Evolutionary conservation across 2,113 vertebrate genomes (phyloP), one percentile per base, ranked within the genome.

Genomic region (Chaetodon trifascialis): DNA sequence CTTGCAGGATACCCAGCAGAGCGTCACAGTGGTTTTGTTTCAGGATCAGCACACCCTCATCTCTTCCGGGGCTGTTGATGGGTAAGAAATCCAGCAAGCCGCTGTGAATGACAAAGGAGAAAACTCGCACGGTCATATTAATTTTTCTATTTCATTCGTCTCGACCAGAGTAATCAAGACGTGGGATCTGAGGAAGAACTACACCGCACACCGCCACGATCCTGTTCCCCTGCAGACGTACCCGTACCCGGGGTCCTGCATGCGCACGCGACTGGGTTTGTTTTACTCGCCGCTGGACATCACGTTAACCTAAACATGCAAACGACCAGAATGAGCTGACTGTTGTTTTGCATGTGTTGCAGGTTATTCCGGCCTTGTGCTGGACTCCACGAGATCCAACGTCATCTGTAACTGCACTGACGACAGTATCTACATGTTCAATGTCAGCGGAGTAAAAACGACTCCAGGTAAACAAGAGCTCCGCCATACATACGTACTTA

Each of bases 141-240:
- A 42, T 52, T 46, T 42, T 67, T 52, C 21, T 62, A 34, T 12
- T 7, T 67, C 0, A 4, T n/a, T 76, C 65, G 82, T 91, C 47
- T 54, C 0, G 87, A 93, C 66, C 92, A 99, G 98, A 12, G 94
- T 96, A n/a, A 95, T 99, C 89, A 99, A 99, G 87, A 92, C 98
- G 56, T 99, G 98, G 98, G 98, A 99, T 90, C 85, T 99, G 79
- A 96, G 98, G 67, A 99, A 97, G 91, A 98, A 96, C 94, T 99
- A 99, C 21, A 95, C 94, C 0, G 58, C 91, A 1, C 95, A 96
- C 79, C 95, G 94, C 3, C 97, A 97, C 51, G 97, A 98, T 69
- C 97, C 97, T 0, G 47, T 96, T 44, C 95, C 98, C 0, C 87
- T 96, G 84, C 97, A 96, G 92, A 90, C 78, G 6, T 98, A 96